These are phyloP conservation scores for Pectinophora gossypiella DNA, from an alignment of 1,140 invertebrate species.

Conservation along the genomic window DNA sequence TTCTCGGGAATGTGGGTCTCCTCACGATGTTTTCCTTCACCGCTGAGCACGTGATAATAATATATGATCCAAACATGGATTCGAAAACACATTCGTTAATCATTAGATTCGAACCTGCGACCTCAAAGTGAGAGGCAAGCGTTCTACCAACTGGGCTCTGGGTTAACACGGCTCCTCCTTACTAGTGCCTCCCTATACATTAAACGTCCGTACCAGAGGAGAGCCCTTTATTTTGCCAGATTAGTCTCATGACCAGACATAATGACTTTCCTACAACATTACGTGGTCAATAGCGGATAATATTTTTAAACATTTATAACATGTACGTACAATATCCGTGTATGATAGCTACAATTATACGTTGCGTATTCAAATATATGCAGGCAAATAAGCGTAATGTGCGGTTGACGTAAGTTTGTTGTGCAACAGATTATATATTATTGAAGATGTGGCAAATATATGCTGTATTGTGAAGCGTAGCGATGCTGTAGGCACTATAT, in stretches of 20 bases:
- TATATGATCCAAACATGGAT: too few relatives aligned
- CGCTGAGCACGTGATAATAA: too few relatives aligned
- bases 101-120: too few relatives aligned
- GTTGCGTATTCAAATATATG: slow-evolving; percentile 27
- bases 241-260: slow-evolving; percentile 7
- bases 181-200: neutral
- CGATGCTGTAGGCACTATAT: neutral
- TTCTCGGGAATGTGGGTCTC: too few relatives aligned
- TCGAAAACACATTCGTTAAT: too few relatives aligned
- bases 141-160: too few relatives aligned
- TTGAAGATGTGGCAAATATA: slow-evolving; percentile 17
- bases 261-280: slow-evolving; percentile 14
- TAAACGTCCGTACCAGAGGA: neutral
- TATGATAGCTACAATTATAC: neutral
- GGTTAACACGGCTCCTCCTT: too few relatives aligned
- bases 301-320: slow-evolving; percentile 19
- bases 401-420: slow-evolving; percentile 30
- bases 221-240: slow-evolving; percentile 7
- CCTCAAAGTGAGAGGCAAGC: too few relatives aligned
- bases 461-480: neutral
- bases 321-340: neutral
- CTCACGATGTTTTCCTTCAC: too few relatives aligned
- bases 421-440: slow-evolving; percentile 20
- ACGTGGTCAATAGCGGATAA: slow-evolving; percentile 20
- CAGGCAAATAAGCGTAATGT: slow-evolving; percentile 27